A percentile compares a stretch with the other conserved stretches of the same genome.
phyloP scores from a whole-genome alignment of 2,888 invertebrate genomes.

The Caenorhabditis plicata region DNA sequence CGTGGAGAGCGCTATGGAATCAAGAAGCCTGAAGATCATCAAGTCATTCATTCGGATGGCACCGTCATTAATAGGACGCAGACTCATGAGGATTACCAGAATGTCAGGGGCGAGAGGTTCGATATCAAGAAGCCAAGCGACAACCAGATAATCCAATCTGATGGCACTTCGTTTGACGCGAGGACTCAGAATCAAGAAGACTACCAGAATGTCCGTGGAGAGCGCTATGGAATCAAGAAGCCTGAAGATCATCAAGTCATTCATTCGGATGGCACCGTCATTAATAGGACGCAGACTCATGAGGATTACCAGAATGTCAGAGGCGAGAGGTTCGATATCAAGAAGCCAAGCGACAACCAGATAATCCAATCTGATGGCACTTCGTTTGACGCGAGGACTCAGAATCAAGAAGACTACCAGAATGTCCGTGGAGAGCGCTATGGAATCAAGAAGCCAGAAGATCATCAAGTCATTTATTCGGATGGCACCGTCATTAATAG shows the following conservation, averaged over 20 bases:
- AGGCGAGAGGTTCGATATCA: constrained; percentile 8
- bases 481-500: constrained; percentile 26
- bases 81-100: background rate
- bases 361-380: constrained; percentile 1
- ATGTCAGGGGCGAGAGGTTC: background rate
- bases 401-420: constrained; percentile 5
- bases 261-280: constrained; percentile 5
- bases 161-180: background rate
- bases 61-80: background rate
- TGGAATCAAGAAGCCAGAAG: constrained; percentile 7
- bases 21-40: background rate
- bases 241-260: background rate
- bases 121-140: background rate
- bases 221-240: background rate
- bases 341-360: constrained; percentile 5
- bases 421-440: constrained; percentile 10
- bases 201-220: background rate
- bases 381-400: background rate
- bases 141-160: background rate
- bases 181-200: constrained; percentile 1
- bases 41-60: background rate
- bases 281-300: constrained; percentile 13
- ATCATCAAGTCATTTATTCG: constrained; percentile 2
- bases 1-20: background rate
- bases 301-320: constrained; percentile 3